A percentile compares a stretch with the other conserved stretches of the same genome.
Conservation (phyloP, 1,140 invertebrate genomes). For the Cydia splendana region DNA sequence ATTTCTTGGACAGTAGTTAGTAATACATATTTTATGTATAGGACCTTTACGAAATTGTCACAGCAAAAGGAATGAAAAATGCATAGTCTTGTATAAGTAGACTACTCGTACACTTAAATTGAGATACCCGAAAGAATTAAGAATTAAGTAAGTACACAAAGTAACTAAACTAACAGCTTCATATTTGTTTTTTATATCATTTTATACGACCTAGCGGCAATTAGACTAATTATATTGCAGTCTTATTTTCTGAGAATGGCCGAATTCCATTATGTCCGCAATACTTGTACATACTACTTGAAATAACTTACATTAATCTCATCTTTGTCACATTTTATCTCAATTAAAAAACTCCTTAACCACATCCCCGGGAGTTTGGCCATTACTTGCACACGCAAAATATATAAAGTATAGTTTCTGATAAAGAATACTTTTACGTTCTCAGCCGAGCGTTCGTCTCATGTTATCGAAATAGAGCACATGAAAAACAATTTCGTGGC, state of each 20-base stretch:
- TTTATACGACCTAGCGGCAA: too few relatives aligned
- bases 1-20: not conserved
- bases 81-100: not conserved
- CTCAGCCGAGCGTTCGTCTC: not conserved
- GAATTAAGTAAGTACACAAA: too few relatives aligned
- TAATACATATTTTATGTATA: too few relatives aligned
- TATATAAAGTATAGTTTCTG: constrained; percentile 1
- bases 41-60: too few relatives aligned
- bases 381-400: constrained; percentile 1
- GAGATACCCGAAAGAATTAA: too few relatives aligned
- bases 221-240: too few relatives aligned
- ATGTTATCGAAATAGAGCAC: not conserved
- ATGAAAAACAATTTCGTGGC: not conserved
- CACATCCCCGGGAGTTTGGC: not conserved
- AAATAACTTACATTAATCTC: constrained; percentile 5
- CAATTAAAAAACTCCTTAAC: constrained; percentile 19
- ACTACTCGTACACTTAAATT: too few relatives aligned
- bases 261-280: not conserved
- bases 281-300: not conserved
- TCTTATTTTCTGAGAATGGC: not conserved
- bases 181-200: too few relatives aligned
- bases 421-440: constrained; percentile 12
- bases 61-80: not conserved
- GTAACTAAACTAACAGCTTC: too few relatives aligned
- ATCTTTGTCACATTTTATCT: constrained; percentile 14